phyloP scores from a whole-genome alignment of 2,797 vertebrate genomes.

The Danio jaintianensis region DNA sequence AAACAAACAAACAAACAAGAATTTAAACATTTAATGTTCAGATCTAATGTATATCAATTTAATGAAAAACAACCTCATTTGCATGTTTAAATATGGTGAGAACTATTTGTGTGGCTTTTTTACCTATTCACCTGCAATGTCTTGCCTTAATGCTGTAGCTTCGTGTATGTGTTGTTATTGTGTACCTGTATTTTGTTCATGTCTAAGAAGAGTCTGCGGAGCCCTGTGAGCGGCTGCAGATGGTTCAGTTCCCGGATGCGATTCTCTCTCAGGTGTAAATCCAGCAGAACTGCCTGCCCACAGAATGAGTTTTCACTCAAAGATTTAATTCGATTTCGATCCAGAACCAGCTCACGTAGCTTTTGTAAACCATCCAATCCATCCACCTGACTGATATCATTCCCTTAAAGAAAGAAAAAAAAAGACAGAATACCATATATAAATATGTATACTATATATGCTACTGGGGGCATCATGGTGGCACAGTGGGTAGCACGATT shows the following conservation, averaged over 20 bases:
- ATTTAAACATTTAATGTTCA: no score
- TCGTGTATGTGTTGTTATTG: constrained; percentile 4
- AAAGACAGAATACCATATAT: not conserved
- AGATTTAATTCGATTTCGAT: constrained; percentile 83
- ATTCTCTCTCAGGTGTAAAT: constrained; percentile 85
- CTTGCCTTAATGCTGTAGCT: no score
- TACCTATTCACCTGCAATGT: no score
- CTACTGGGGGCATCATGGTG: no score
- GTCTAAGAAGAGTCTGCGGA: constrained; percentile 84
- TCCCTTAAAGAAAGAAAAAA: constrained; percentile 68
- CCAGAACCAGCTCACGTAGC: constrained; percentile 84
- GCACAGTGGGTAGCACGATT: no score
- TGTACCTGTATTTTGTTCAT: constrained; percentile 89
- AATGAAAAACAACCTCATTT: no score
- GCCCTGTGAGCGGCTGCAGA: constrained; percentile 77
- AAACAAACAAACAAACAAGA: no score
- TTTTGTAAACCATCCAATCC: constrained; percentile 82
- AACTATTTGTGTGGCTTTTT: no score
- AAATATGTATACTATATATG: no score
- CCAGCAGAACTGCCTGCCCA: constrained; percentile 77
- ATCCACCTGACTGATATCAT: constrained; percentile 88
- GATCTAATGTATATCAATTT: no score
- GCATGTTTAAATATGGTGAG: no score
- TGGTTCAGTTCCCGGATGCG: constrained; percentile 83
- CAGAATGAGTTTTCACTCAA: constrained; percentile 81